Base-by-base conservation (phyloP, 2,888 invertebrate genomes). In the Abrostola tripartita region DNA sequence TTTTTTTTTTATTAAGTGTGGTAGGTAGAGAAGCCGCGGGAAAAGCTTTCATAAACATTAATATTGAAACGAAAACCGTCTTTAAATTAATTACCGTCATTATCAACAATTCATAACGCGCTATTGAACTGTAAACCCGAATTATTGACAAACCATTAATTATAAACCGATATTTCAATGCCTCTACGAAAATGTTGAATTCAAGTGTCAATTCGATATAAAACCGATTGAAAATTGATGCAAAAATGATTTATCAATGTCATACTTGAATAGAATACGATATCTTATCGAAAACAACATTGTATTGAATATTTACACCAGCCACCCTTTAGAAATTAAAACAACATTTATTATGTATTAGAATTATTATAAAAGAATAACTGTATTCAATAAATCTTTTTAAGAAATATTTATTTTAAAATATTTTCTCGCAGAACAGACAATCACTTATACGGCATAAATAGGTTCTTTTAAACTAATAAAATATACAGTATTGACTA, bases 161-260 rank as follows among this genome's bases (percentile, higher is more conserved):
- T 41, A n/a, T n/a, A 5, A 41, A 41, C 41, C 42, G 36, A 54
- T 42, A 35, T 14, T 12, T 10, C 7, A 53, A 5, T n/a, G 8
- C 41, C 0, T 9, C 7, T 52, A 50, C 50, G 37, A 57, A 54
- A 54, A 6, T 40, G 11, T 54, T 38, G 36, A 53, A 65, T 12
- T n/a, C 2, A 49, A 12, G 0, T 35, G 53, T 54, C 65, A 58
- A 54, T 52, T 51, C 2, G 8, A 47, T 68, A 52, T 42, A 49
- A 24, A 24, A 24, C 24, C 24, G 24, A 24, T 35, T 10, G 12
- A 66, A 44, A 14, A n/a, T 9, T 14, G 12, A 5, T 70, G 24
- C 24, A 24, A 24, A 24, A 10, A 49, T 42, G 5, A 64, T 63
- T 52, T 24, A 63, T 53, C 49, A 64, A 62, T 7, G 47, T 70